These are phyloP conservation scores for Thymelicus sylvestris DNA, from an alignment of 2,888 invertebrate genomes.

Conservation along the genomic window DNA sequence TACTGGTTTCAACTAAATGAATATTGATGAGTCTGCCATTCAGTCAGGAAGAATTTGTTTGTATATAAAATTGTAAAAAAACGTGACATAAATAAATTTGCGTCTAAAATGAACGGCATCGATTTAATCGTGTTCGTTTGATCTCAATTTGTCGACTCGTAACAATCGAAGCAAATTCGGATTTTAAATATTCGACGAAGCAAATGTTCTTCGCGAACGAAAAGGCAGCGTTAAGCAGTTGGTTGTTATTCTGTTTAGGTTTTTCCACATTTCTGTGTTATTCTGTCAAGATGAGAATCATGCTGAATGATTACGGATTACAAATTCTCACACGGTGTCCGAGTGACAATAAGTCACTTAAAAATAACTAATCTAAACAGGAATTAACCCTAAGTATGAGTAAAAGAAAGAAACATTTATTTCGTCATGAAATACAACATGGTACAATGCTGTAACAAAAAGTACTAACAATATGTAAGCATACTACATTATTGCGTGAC, in stretches of 20 bases:
- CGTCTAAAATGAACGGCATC: slow-evolving; percentile 35
- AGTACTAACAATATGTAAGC: no score
- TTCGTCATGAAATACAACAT: no score
- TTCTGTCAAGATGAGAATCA: not conserved
- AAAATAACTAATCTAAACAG: no score
- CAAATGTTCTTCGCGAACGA: not conserved
- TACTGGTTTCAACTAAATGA: slow-evolving; percentile 35
- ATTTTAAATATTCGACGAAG: not conserved
- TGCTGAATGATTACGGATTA: no score
- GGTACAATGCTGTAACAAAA: no score
- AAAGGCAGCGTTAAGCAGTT: not conserved
- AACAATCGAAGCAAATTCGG: slow-evolving; percentile 19
- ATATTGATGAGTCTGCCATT: slow-evolving; percentile 38
- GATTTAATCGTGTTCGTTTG: slow-evolving; percentile 36
- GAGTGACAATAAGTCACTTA: no score
- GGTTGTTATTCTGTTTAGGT: no score
- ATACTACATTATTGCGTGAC: no score
- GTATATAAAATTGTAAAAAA: slow-evolving; percentile 37
- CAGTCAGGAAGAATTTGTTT: slow-evolving; percentile 38
- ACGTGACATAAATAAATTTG: slow-evolving; percentile 38
- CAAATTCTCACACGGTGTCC: no score
- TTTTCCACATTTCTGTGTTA: slow-evolving; percentile 1
- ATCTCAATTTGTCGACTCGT: slow-evolving; percentile 18
- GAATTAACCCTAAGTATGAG: no score
- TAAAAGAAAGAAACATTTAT: no score